A percentile compares a stretch with the other conserved stretches of the same genome.
Conservation (phyloP, 2,888 invertebrate species). For the Cephonodes hylas region DNA sequence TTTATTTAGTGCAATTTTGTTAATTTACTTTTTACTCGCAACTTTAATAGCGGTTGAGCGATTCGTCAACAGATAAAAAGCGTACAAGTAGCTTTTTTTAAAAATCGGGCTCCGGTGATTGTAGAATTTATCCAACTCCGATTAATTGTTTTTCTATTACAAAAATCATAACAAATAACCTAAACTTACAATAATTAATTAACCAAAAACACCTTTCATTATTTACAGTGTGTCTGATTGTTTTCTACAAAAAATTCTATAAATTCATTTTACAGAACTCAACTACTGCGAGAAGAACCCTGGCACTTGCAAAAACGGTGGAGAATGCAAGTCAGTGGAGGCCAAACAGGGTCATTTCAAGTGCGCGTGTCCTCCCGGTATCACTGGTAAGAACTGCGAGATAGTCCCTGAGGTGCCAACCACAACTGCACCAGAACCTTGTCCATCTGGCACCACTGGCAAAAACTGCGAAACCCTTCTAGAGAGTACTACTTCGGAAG, state of each 20-base stretch:
- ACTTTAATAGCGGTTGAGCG: no score
- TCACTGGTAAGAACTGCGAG: constrained; percentile 86
- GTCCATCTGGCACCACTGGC: neutral
- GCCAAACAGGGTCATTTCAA: constrained; percentile 87
- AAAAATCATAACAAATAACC: no score
- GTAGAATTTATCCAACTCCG: no score
- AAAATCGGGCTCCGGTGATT: no score
- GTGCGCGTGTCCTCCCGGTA: constrained; percentile 86
- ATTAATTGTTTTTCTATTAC: no score
- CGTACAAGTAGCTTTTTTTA: no score
- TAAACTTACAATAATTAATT: no score
- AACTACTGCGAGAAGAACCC: constrained; percentile 73
- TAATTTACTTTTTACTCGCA: neutral
- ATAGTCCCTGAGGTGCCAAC: constrained; percentile 47
- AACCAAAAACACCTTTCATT: no score
- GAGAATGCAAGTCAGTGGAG: constrained; percentile 87
- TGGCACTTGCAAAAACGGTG: constrained; percentile 86
- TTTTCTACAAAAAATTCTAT: neutral
- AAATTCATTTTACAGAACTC: constrained; percentile 24
- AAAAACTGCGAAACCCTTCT: neutral
- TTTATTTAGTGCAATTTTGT: neutral
- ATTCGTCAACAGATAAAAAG: no score
- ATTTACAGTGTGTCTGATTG: no score
- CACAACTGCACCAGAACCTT: neutral
- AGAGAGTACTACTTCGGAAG: neutral